phyloP scores from a whole-genome alignment of 2,888 invertebrate genomes.

The Sinhomidia bicolor region DNA sequence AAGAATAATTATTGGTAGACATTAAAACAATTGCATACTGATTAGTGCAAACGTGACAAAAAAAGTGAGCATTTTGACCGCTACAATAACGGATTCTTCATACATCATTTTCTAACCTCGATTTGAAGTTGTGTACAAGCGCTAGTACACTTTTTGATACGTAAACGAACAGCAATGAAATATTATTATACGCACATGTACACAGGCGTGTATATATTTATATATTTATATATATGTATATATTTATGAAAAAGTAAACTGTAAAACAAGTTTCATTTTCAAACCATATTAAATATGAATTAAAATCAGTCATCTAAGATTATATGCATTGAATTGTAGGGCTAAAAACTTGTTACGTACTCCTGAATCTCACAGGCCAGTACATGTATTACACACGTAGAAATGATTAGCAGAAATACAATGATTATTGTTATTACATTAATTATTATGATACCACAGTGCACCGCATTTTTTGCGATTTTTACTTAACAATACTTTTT shows the following conservation, averaged over 20 bases:
- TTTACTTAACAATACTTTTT: constrained; percentile 68
- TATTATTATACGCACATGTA: not conserved
- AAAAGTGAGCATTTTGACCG: constrained; percentile 40
- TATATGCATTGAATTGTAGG: constrained; percentile 48
- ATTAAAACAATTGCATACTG: constrained; percentile 7
- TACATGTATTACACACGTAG: constrained; percentile 28
- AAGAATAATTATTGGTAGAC: constrained; percentile 20
- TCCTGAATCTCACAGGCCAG: constrained; percentile 59
- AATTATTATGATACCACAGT: constrained; percentile 60
- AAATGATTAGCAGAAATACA: constrained; percentile 74
- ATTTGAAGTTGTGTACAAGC: not conserved
- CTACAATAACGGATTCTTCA: not conserved
- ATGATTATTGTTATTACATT: constrained; percentile 32
- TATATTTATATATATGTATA: no score
- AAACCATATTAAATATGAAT: constrained; percentile 16
- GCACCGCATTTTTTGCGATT: constrained; percentile 59
- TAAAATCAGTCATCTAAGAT: constrained; percentile 63
- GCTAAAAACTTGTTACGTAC: constrained; percentile 43
- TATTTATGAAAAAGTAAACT: not conserved
- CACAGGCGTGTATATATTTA: not conserved
- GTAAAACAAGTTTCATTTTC: not conserved
- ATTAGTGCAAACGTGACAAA: not conserved
- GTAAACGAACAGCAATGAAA: not conserved
- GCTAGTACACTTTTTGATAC: not conserved
- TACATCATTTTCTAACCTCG: not conserved